These are phyloP conservation scores for Sarcophaga caerulescens DNA, from an alignment of 2,888 invertebrate species.

Conservation along the genomic window DNA sequence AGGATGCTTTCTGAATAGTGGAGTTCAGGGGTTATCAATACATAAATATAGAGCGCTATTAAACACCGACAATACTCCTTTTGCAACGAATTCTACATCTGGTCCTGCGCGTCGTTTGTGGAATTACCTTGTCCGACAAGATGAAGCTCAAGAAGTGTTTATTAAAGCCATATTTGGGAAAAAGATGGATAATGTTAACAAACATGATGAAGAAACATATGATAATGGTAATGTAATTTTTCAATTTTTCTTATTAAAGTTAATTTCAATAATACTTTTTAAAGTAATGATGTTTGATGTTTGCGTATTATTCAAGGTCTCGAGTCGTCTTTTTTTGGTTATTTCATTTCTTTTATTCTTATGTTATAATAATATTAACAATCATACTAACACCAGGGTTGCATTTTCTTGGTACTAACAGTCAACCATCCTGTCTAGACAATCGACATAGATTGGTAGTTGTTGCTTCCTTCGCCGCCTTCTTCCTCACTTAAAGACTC, in stretches of 20 bases:
- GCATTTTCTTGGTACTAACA: too few species aligned
- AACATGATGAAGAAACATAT: slow-evolving; percentile 26
- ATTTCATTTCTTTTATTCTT: too few species aligned
- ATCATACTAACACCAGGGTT: too few species aligned
- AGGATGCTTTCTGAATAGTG: slow-evolving; percentile 92
- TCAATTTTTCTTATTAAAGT: background rate
- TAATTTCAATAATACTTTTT: background rate
- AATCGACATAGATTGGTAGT: slow-evolving; percentile 32
- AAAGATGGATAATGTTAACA: slow-evolving; percentile 56
- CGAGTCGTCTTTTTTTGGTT: too few species aligned
- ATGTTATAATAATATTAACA: too few species aligned
- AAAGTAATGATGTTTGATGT: too few species aligned
- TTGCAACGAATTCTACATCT: slow-evolving; percentile 88
- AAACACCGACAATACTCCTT: slow-evolving; percentile 97
- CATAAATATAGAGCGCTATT: slow-evolving; percentile 95
- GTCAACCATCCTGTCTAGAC: background rate
- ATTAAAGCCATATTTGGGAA: slow-evolving; percentile 96
- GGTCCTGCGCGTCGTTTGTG: slow-evolving; percentile 92
- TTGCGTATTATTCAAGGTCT: too few species aligned
- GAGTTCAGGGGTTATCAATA: slow-evolving; percentile 89
- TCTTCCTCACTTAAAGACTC: background rate
- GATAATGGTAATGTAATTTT: slow-evolving; percentile 52
- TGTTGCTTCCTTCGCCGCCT: background rate
- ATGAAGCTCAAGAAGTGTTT: slow-evolving; percentile 95
- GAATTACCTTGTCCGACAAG: slow-evolving; percentile 96